Evolutionary conservation across 2,113 vertebrate genomes (phyloP), one percentile per base, ranked within the genome.

Genomic region (Ceyx cyanopectus): DNA sequence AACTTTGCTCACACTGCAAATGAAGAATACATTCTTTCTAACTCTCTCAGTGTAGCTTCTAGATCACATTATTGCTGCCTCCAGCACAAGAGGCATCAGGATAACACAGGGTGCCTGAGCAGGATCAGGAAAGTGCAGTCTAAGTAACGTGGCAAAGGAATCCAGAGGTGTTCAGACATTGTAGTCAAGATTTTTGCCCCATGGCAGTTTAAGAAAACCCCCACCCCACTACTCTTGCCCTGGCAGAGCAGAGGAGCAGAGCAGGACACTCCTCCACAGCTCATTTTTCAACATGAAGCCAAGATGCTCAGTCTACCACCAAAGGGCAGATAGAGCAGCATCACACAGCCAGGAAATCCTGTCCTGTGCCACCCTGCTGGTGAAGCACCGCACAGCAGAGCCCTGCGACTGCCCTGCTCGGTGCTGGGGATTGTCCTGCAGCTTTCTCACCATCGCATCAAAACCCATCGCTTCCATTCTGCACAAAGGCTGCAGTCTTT

Each of bases 291-390:
- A 10, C 9, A 23, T 23, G 45, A 60, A 67, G 74, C 16, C 53
- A 16, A 30, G 23, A 61, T 53, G 61, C 45, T 53, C 21, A 20
- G 32, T 46, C 56, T 69, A 14, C n/a, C 29, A 23, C 10, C 46
- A 40, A 45, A 80, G 73, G 50, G 53, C 45, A 90, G 85, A 85
- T 85, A 86, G 56, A 51, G 83, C 70, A 68, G 83, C 84, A 89
- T 72, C 90, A 81, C 92, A 86, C 72, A 86, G 87, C 68, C 22
- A 13, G 63, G 91, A 90, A 50, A 46, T 78, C 53, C 37, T 41
- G 10, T 56, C 68, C 65, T 79, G 20, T 82, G n/a, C 10, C 37
- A 37, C 37, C 37, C 37, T 37, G 37, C 37, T 37, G 37, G 37
- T 37, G 37, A 37, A 37, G 37, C 37, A 37, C 37, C 37, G 37